Conservation (phyloP, 2,113 vertebrate genomes). For the Abramis brama region DNA sequence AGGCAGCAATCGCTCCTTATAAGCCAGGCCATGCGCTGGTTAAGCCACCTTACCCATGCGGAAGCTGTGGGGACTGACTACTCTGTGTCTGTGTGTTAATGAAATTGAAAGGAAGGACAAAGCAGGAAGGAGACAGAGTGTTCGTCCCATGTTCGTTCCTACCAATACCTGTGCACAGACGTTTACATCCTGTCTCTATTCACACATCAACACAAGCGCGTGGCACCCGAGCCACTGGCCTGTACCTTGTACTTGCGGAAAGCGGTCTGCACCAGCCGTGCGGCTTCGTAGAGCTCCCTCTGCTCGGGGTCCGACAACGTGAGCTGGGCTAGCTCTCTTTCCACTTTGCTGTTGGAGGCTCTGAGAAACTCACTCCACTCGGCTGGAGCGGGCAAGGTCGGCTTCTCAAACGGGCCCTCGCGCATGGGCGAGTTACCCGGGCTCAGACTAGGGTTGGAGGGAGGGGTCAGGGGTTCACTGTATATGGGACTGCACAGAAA, state of each 20-base stretch:
- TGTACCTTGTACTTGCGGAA: conserved; percentile 98
- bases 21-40: conserved; percentile 80
- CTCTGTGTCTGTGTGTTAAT: conserved; percentile 47
- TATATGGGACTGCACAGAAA: conserved; percentile 83
- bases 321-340: conserved; percentile 95
- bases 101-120: conserved; percentile 54
- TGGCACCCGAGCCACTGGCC: conserved; percentile 61
- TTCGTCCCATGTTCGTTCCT: background rate
- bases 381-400: conserved; percentile 88
- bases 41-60: conserved; percentile 76
- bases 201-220: conserved; percentile 30
- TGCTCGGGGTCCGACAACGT: conserved; percentile 97
- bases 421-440: conserved; percentile 85
- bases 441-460: conserved; percentile 92
- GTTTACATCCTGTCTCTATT: conserved; percentile 38
- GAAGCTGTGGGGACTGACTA: conserved; percentile 71
- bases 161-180: conserved; percentile 17
- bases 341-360: conserved; percentile 94
- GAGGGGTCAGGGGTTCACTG: conserved; percentile 88
- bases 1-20: conserved; percentile 65
- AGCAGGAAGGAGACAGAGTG: conserved; percentile 16
- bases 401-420: conserved; percentile 87
- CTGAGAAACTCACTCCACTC: conserved; percentile 98
- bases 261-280: conserved; percentile 95
- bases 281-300: conserved; percentile 96